A percentile compares a stretch with the other conserved stretches of the same genome.
phyloP scores from a whole-genome alignment of 2,113 vertebrate genomes.

The Oceanodroma tethys region DNA sequence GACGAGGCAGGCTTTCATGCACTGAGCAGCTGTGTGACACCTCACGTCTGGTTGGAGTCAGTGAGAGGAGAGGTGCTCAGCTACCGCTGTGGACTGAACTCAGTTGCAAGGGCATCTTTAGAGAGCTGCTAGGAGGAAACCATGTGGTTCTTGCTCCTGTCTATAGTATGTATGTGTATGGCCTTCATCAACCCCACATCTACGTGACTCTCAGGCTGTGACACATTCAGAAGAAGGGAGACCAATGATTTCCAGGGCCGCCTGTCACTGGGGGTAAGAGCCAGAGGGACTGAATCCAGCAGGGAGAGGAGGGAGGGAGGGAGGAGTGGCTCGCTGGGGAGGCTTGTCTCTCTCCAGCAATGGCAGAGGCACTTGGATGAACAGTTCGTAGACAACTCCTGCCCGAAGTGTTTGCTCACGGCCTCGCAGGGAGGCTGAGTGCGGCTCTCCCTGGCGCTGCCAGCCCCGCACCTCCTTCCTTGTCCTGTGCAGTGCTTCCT shows the following conservation, averaged over 20 bases:
- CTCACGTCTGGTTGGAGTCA: background rate
- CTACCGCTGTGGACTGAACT: background rate
- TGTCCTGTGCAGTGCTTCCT: background rate
- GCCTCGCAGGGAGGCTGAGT: background rate
- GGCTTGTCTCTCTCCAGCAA: background rate
- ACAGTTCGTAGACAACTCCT: background rate
- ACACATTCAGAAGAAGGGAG: background rate
- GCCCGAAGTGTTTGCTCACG: background rate
- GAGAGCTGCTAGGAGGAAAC: background rate
- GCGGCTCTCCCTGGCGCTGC: background rate
- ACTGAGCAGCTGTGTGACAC: background rate
- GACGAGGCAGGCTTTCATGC: accelerated
- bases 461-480: background rate
- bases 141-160: background rate
- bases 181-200: background rate
- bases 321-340: background rate
- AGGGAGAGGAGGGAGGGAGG: background rate
- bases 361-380: background rate
- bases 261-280: background rate
- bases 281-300: background rate
- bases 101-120: background rate
- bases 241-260: background rate
- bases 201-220: too few species aligned
- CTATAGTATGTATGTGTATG: background rate
- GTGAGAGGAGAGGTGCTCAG: background rate